A percentile compares a stretch with the other conserved stretches of the same genome.
These are phyloP conservation scores for Nyctibius grandis DNA, from an alignment of 2,797 vertebrate genomes.

Conservation along the genomic window DNA sequence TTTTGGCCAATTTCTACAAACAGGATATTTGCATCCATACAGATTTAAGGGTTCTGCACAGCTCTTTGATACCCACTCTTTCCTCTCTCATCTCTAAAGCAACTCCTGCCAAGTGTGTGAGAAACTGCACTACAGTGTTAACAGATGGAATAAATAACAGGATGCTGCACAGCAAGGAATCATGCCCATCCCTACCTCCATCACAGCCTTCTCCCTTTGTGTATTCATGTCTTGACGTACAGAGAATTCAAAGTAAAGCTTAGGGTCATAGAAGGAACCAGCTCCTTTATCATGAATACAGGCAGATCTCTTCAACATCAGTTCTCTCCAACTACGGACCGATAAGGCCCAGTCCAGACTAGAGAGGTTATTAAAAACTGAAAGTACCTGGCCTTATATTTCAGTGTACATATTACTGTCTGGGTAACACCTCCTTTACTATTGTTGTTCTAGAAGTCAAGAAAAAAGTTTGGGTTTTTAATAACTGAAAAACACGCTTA, in stretches of 20 bases:
- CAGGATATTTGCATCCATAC: not conserved
- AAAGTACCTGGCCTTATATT: no score
- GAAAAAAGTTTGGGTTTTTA: not conserved
- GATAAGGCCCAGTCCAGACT: not conserved
- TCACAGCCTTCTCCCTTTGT: not conserved
- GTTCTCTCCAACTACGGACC: not conserved
- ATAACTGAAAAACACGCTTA: constrained; percentile 23
- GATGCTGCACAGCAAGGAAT: not conserved
- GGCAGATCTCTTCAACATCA: not conserved
- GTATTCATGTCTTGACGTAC: not conserved
- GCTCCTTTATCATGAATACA: not conserved
- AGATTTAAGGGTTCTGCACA: not conserved
- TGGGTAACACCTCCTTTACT: not conserved
- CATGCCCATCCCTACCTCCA: not conserved
- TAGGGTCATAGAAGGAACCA: not conserved
- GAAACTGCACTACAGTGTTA: not conserved
- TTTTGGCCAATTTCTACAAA: not conserved
- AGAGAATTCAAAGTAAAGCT: not conserved
- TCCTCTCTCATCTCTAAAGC: not conserved
- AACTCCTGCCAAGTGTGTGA: not conserved
- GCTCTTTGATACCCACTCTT: not conserved
- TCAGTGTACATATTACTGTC: not conserved
- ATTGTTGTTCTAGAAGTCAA: not conserved
- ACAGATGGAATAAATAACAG: not conserved
- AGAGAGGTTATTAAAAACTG: not conserved